Evolutionary conservation across 2,888 invertebrate genomes (phyloP), one percentile per base, ranked within the genome.

Genomic region (Liopterus haemorrhoidalis): DNA sequence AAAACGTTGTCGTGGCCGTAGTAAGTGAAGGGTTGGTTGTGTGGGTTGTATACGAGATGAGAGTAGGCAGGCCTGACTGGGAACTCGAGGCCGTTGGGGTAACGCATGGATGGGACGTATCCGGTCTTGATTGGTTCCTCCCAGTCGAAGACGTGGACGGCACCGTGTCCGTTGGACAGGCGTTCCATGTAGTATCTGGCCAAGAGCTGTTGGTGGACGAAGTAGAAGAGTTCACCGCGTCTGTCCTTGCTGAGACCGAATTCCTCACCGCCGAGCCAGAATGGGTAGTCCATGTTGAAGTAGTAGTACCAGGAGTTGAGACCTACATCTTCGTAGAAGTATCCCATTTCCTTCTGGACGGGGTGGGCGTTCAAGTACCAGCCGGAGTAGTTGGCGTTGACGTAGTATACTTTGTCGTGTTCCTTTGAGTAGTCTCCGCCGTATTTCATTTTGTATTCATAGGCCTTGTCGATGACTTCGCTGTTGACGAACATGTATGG

Each of bases 121-220:
- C 76, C 72, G 35, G 69, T 64, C 40, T 69, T 61, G 38, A 74
- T 60, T 25, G 71, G 64, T 21, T 67, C 58, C 57, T 71, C 62
- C 71, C 72, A 78, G 54, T 72, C 69, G 50, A 79, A 67, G 21
- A 73, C 70, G 5, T 75, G 72, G 49, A 82, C 74, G 30, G 75
- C 73, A 9, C 77, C 78, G 47, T 82, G 57, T 14, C 75, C 76
- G 53, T 81, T 77, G 21, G 79, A 72, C 43, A 81, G 65, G 64
- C 84, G 78, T 59, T 85, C 82, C 59, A 82, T 63, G 57, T 78
- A 77, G 70, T 81, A 85, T 58, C 82, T 79, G 46, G 81, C 76
- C 56, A 81, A 59, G 9, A 83, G 58, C 62, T 83, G 81, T 58
- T 82, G 78, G 60, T 82, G 78, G 60, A 73, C 70, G 69, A 72